Base-by-base conservation (phyloP, 2,888 invertebrate species). In the Plemyria rubiginata region DNA sequence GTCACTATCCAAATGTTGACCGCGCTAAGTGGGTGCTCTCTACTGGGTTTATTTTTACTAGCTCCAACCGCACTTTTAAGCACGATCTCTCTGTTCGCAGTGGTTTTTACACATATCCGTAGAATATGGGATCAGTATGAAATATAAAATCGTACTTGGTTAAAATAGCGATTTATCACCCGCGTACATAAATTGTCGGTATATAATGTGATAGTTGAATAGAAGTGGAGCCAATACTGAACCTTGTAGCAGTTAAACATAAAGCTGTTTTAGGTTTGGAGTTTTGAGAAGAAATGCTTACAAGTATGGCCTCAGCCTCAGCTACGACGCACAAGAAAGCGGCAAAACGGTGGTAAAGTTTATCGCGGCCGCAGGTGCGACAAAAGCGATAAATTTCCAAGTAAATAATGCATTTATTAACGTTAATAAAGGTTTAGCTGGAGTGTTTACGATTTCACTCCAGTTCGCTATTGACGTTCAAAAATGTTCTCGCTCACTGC, bases 331-430 rank as follows among this genome's bases (percentile, higher is more conserved):
- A 48, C 54, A 68, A 56, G 52, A 65, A 62, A 61, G 71, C 73
- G 70, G 75, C 67, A 71, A 79, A 82, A 82, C 66, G 80, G 52
- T 22, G 52, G 64, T 53, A 79, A 81, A 83, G 75, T 89, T 87
- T 86, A 88, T 78, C 64, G 22, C 60, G 74, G 73, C 70, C 79
- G 70, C 89, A 90, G 87, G 86, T 90, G 90, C 70, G 81, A 70
- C 75, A 70, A 68, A 60, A 70, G 72, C 82, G 75, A 86, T 88
- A 88, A 87, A 88, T 87, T 86, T 73, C 80, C 81, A 76, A 85
- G 84, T 84, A 87, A 87, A 85, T 88, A 88, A 87, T 88, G 86
- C 87, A 88, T 87, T 90, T 88, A 88, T 88, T 88, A 87, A 76
- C 76, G 73, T 75, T 82, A 86, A 85, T 88, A 56, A 87, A 84